Evolutionary conservation across 2,797 vertebrate species (phyloP), one percentile per base, ranked within the genome.

Genomic region (Microcaecilia unicolor): DNA sequence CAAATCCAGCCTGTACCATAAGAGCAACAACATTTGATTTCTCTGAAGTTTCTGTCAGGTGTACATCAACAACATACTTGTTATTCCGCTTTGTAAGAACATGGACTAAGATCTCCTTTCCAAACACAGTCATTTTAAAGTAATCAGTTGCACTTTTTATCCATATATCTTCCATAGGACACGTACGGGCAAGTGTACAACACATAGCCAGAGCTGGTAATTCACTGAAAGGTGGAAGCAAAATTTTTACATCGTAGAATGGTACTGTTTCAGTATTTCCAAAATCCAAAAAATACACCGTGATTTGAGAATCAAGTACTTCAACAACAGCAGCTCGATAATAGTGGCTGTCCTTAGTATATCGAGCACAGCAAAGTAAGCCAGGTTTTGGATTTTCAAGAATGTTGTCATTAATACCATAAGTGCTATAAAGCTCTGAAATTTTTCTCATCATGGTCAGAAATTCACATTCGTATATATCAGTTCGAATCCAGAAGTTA

Each of bases 251-350:
- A 38, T 85, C 45, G 18, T 58, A 74, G 42, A 62, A 48, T 10
- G 89, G 83, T 44, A 98, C 61, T 33, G 81, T 88, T 54, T 90
- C 90, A 33, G 54, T 81, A 66, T 96, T 94, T 25, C 94, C 92
- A 73, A 88, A 97, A 73, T 99, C 94, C 1, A 93, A 69, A 47
- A 96, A 95, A 43, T 74, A 78, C 34, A 98, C 86, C 40, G 78
- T 66, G 28, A 82, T 46, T 25, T 72, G 72, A 16, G 57, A 63
- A 37, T 67, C 28, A 28, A 84, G 51, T 21, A 68, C 67, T 42
- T 86, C 76, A 10, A 31, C 78, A 26, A 98, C 68, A 18, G 90
- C 22, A 13, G 55, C 91, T 45, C 93, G 76, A 55, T 97, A 98
- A 43, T 85, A 98, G 58, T 52, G 61, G 55, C 72, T 62, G 43